A percentile compares a stretch with the other conserved stretches of the same genome.
phyloP scores from a whole-genome alignment of 1,140 invertebrate species.

The Metopolophium dirhodum region DNA sequence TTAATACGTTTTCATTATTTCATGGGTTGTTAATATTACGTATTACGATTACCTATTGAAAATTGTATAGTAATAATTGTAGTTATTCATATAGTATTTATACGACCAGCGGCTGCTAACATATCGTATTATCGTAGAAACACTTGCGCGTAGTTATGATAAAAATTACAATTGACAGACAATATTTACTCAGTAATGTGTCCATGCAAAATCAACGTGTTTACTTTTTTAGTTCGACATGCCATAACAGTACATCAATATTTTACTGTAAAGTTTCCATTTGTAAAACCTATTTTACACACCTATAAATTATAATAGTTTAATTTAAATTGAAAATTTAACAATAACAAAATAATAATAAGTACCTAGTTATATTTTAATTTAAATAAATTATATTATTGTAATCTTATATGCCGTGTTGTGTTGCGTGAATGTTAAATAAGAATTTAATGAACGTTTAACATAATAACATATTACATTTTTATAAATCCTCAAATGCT shows the following conservation, averaged over 20 bases:
- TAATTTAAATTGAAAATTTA: background rate
- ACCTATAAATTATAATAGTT: background rate
- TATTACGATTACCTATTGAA: background rate
- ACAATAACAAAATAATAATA: background rate
- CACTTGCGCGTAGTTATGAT: slow-evolving; percentile 38
- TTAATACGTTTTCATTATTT: background rate
- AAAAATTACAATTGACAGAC: background rate
- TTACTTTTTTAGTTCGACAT: slow-evolving; percentile 15
- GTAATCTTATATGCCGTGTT: background rate
- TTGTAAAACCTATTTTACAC: background rate
- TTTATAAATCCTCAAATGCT: background rate
- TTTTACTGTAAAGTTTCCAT: background rate
- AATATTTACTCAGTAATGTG: slow-evolving; percentile 10
- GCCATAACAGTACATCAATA: background rate
- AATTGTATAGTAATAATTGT: too few species aligned
- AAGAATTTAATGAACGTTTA: background rate
- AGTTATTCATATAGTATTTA: background rate
- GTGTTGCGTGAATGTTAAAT: background rate
- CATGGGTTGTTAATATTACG: background rate
- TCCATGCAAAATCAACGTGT: slow-evolving; percentile 41
- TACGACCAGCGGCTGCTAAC: background rate
- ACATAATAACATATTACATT: background rate
- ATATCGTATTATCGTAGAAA: background rate
- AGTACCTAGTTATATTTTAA: background rate
- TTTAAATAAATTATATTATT: background rate